Base-by-base conservation (phyloP, 1,140 invertebrate species). In the Zaprionus taronus region DNA sequence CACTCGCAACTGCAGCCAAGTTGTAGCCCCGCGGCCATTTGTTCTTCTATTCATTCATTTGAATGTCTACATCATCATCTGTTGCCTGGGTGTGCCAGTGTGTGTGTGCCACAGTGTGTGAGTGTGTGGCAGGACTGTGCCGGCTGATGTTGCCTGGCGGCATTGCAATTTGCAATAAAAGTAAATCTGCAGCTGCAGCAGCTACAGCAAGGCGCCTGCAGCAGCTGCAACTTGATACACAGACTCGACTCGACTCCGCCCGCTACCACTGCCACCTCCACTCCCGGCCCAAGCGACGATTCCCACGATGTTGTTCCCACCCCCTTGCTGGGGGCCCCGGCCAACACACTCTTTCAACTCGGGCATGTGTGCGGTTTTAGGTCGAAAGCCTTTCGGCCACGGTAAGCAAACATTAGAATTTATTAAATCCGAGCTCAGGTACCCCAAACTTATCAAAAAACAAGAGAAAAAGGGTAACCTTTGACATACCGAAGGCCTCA, bases 371-470 rank as follows among this genome's bases (percentile, higher is more conserved):
- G 76, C 38, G 82, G 82, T 86, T 87, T 66, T 64, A 55, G 80
- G 80, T 83, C 73, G 80, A 83, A 83, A 86, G 83, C 72, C 83
- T 87, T 86, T 83, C 55, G 80, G 83, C 81, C 81, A 81, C 77
- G 84, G 73, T 87, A 87, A 89, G 83, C 83, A 87, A 87, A 87
- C 84, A 87, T 89, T 87, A 83, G 83, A 87, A 87, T 87, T 87
- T 87, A 87, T 87, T 83, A 89, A 86, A 83, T 87, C 77, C 77
- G 4, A 89, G 74, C 83, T 75, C 73, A 63, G 62, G 63, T 47
- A 20, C n/a, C 47, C 47, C 56, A 44, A 31, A 49, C 22, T 36
- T 34, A 20, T 14, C 26, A 55, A 38, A 36, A 55, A 63, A 53
- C 51, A 65, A 66, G 15, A 14, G 14, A 11, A 24, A 31, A 31